These are phyloP conservation scores for Blastobasis lacticolella DNA, from an alignment of 2,888 invertebrate species.

Conservation along the genomic window DNA sequence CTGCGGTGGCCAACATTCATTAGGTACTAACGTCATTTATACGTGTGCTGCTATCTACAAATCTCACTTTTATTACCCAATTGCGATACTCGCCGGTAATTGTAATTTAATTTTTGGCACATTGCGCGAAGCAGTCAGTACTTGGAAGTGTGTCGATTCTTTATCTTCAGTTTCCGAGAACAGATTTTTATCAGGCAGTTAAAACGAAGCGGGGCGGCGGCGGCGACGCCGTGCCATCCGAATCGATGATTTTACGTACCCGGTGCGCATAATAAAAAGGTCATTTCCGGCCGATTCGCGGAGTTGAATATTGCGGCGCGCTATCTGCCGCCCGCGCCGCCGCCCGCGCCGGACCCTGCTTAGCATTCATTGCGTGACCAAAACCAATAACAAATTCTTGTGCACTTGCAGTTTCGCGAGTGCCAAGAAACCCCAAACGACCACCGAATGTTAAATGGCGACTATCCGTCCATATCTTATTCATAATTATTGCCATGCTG, in stretches of 20 bases:
- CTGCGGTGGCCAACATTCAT: slow-evolving; percentile 48
- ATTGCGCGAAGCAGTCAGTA: neutral
- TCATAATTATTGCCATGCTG: too few relatives aligned
- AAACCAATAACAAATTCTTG: slow-evolving; percentile 63
- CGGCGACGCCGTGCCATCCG: slow-evolving; percentile 34
- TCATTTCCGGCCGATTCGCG: slow-evolving; percentile 62
- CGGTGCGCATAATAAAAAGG: slow-evolving; percentile 59
- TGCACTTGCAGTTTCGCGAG: slow-evolving; percentile 70
- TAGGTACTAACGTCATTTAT: slow-evolving; percentile 27
- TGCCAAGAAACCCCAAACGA: slow-evolving; percentile 60
- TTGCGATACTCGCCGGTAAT: too few relatives aligned
- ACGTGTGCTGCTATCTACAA: too few relatives aligned
- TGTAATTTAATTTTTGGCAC: neutral
- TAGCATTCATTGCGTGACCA: slow-evolving; percentile 59
- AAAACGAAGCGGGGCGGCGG: slow-evolving; percentile 35
- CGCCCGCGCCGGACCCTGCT: slow-evolving; percentile 31
- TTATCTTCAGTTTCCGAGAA: slow-evolving; percentile 11
- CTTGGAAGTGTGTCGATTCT: slow-evolving; percentile 1
- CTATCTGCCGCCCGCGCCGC: slow-evolving; percentile 30
- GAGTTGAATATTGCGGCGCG: slow-evolving; percentile 43
- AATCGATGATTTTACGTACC: slow-evolving; percentile 62
- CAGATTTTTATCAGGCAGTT: slow-evolving; percentile 44
- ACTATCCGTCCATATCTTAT: slow-evolving; percentile 27
- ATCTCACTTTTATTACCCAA: too few relatives aligned
- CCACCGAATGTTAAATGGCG: slow-evolving; percentile 61